These are phyloP conservation scores for Stomorhina lunata DNA, from an alignment of 2,888 invertebrate species.

Conservation along the genomic window DNA sequence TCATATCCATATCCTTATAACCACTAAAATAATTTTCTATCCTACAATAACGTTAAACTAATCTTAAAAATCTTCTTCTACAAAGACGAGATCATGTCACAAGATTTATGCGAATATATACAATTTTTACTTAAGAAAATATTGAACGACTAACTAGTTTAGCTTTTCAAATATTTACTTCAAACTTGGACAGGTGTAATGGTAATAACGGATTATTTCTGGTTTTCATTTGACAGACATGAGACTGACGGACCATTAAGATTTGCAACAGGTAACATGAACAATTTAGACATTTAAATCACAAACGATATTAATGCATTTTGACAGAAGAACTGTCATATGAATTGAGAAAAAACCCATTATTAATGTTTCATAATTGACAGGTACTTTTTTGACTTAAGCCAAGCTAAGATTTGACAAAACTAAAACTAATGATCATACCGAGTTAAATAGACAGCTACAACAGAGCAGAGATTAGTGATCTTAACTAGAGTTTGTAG, in stretches of 20 bases:
- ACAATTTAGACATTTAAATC: too few relatives aligned
- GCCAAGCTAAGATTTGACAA: constrained; percentile 32
- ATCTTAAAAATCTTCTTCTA: neutral
- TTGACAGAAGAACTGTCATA: constrained; percentile 39
- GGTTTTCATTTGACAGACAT: neutral
- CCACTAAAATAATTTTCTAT: neutral
- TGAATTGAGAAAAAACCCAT: constrained; percentile 4
- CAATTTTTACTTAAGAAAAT: constrained; percentile 11
- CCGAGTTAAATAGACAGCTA: neutral
- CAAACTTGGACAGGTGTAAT: constrained; percentile 13
- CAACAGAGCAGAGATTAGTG: constrained; percentile 4
- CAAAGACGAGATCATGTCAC: neutral
- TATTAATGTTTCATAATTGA: constrained; percentile 26
- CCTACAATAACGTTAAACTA: neutral
- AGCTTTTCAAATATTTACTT: neutral
- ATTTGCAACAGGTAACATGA: constrained; percentile 22
- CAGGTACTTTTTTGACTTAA: constrained; percentile 31
- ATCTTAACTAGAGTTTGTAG: constrained; percentile 3
- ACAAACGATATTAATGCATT: constrained; percentile 8
- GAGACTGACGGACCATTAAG: constrained; percentile 10
- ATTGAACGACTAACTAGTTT: neutral
- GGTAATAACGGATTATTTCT: constrained; percentile 18
- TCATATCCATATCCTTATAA: too few relatives aligned
- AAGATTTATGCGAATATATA: neutral
- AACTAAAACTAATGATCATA: neutral